Evolutionary conservation across 92 coral and sea anemone species (phyloP), one percentile per base, ranked within the genome.

Genomic region (Phymanthus crucifer): DNA sequence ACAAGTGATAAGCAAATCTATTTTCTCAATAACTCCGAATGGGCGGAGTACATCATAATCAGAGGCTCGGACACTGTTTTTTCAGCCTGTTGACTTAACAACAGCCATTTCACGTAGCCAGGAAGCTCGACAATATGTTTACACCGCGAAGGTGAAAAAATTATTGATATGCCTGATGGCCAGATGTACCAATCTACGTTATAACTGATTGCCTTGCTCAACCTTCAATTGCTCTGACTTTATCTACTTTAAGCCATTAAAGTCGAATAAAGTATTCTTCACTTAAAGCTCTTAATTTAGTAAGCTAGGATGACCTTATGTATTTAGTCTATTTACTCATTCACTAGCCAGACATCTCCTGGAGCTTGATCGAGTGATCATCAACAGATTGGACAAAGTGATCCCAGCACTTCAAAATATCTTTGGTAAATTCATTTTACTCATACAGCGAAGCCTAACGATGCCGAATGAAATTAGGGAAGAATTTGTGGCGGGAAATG

Each of bases 261-360:
- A 70, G 43, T 70, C 43, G n/a, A n/a, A n/a, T 32, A 19, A 70
- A 70, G 26, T 4, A 35, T 70, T 35, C 46, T 70, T 27, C 76
- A 36, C 23, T 27, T 72, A 45, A 69, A 69, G 34, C 73, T 38
- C 73, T 69, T 34, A 69, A 69, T 69, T 18, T 47, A 61, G 68
- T 61, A 29, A 61, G 64, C 74, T 40, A 21, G 46, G 32, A 40
- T 71, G 32, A 36, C 33, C 52, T 71, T 24, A 36, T 61, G 81
- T 38, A 69, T 47, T 77, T 77, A 36, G 32, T 64, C 58, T 36
- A 64, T 77, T 18, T 65, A 33, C 34, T 29, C 37, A 16, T 45
- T 74, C 36, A 33, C 64, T 54, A 46, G 52, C 34, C 81, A 61
- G 81, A 77, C 81, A 40, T 61, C 81, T 77, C 81, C 81, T 24